phyloP scores from a whole-genome alignment of 2,113 vertebrate species.

The Anarrhichthys ocellatus region DNA sequence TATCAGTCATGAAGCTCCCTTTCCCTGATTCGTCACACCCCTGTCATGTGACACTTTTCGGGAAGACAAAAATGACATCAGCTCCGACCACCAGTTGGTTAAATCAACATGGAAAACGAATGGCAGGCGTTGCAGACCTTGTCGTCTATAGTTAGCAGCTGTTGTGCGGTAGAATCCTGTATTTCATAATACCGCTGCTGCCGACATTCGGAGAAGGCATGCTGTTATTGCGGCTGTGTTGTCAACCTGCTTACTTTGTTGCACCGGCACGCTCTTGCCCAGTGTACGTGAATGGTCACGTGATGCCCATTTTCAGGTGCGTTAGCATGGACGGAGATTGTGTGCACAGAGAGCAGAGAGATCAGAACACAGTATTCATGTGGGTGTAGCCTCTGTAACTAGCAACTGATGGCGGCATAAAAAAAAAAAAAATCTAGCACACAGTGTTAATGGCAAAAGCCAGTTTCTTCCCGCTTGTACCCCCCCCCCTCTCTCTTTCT shows the following conservation, averaged over 20 bases:
- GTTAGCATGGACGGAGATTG: background rate
- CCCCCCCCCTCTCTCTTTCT: too few relatives aligned
- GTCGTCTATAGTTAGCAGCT: background rate
- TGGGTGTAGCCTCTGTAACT: background rate
- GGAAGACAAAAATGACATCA: too few relatives aligned
- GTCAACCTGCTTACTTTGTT: too few relatives aligned
- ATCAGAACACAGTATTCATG: background rate
- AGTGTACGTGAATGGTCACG: too few relatives aligned
- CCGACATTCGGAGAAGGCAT: background rate
- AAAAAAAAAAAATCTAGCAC: background rate
- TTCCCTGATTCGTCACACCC: background rate
- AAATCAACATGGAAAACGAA: background rate
- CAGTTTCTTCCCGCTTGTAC: background rate
- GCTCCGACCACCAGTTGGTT: background rate
- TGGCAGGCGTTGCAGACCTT: too few relatives aligned
- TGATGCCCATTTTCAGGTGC: background rate
- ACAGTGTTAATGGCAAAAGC: background rate
- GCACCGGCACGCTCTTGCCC: too few relatives aligned
- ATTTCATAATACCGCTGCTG: background rate
- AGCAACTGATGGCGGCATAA: background rate
- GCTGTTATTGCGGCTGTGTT: background rate
- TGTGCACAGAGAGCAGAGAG: background rate
- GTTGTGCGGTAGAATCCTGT: background rate
- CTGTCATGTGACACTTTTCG: background rate
- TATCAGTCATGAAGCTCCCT: background rate